Evolutionary conservation across 2,113 vertebrate species (phyloP).

Genomic region (Anolis carolinensis): DNA sequence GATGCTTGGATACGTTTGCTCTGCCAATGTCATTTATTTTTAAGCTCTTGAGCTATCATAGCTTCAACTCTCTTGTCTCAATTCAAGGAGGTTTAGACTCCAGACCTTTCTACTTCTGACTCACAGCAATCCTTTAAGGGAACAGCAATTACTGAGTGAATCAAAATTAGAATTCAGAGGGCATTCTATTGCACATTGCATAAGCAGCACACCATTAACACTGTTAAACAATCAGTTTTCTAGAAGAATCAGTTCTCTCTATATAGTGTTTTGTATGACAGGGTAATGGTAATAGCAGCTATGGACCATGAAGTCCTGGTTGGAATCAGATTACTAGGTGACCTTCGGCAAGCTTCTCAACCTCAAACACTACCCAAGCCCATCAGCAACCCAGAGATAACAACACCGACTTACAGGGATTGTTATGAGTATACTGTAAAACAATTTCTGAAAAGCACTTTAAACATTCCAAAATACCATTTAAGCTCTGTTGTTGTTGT

Average conservation of each 20-base stretch:
- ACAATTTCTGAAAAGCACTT: not conserved
- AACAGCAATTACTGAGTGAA: slow-evolving; percentile 53
- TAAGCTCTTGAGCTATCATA: slow-evolving; percentile 41
- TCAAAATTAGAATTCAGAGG: slow-evolving; percentile 66
- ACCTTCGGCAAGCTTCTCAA: not conserved
- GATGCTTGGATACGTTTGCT: slow-evolving; percentile 11
- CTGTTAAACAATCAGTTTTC: slow-evolving; percentile 65
- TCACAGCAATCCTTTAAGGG: slow-evolving; percentile 54
- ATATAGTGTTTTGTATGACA: slow-evolving; percentile 50
- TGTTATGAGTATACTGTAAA: not conserved
- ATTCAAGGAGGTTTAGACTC: slow-evolving; percentile 61
- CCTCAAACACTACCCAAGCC: too few relatives aligned
- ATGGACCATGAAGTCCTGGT: not conserved
- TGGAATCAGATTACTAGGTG: not conserved
- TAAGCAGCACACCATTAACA: slow-evolving; percentile 60
- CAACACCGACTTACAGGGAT: not conserved
- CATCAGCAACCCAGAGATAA: too few relatives aligned
- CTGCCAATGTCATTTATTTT: slow-evolving; percentile 40
- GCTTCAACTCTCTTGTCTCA: slow-evolving; percentile 34
- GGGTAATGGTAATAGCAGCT: not conserved
- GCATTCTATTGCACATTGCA: slow-evolving; percentile 45
- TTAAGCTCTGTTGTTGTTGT: not conserved
- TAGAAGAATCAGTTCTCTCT: slow-evolving; percentile 26
- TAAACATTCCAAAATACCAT: not conserved
- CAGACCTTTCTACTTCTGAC: slow-evolving; percentile 48